Conservation (phyloP, 2,113 vertebrate species). For the Rostratula benghalensis region DNA sequence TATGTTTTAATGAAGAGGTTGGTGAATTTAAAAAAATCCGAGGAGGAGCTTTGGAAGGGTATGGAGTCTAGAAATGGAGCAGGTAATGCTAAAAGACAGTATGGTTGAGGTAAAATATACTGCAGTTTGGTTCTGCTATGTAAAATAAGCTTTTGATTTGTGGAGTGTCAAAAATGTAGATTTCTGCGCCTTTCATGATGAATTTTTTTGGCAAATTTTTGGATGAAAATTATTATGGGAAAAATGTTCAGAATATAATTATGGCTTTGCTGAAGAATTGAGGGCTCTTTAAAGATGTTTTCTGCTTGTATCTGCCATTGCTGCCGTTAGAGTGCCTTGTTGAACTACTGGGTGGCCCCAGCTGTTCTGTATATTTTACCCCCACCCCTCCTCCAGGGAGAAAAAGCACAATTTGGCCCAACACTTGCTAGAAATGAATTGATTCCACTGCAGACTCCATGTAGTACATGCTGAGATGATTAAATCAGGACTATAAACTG, state of each 20-base stretch:
- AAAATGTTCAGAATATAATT: conserved; percentile 68
- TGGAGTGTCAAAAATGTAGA: conserved; percentile 83
- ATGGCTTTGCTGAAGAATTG: conserved; percentile 45
- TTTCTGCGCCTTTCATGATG: conserved; percentile 75
- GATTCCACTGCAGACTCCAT: conserved; percentile 17
- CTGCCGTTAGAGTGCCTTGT: neutral
- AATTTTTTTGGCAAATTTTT: conserved; percentile 80
- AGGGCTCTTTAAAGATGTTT: conserved; percentile 48
- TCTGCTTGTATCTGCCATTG: conserved; percentile 35
- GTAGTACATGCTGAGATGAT: conserved; percentile 35
- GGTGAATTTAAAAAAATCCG: neutral
- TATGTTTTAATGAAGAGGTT: neutral
- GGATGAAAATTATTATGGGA: conserved; percentile 72
- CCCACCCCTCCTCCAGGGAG: conserved; percentile 27
- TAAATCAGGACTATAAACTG: conserved; percentile 39
- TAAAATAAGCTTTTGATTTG: conserved; percentile 84
- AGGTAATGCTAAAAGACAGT: conserved; percentile 60
- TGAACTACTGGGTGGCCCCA: conserved; percentile 61
- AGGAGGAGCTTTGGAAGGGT: neutral
- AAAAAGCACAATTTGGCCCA: conserved; percentile 44
- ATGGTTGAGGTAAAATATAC: conserved; percentile 52
- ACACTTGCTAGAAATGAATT: conserved; percentile 37
- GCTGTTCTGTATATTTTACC: conserved; percentile 52
- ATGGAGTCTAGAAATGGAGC: conserved; percentile 19
- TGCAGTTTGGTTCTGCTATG: conserved; percentile 72